Base-by-base conservation (phyloP, 2,888 invertebrate species). In the Serripes groenlandicus region DNA sequence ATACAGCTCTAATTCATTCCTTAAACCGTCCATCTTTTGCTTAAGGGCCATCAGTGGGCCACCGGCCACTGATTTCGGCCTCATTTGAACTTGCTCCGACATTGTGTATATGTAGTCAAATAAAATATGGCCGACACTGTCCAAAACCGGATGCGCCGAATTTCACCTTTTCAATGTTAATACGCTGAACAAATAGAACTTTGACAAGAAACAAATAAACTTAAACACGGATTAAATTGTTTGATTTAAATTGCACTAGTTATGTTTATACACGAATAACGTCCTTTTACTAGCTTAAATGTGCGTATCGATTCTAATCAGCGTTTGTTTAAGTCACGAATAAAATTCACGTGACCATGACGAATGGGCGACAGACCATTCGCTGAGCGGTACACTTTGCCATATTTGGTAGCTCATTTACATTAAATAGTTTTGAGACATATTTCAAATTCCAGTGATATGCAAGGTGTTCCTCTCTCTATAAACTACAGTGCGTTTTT, bases 21-120 rank as follows among this genome's bases (percentile, higher is more conserved):
- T 98, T 93, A 99, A 98, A 96, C 98, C 98, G 93, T 98, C 97
- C 99, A 99, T 99, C 97, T 99, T 99, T 97, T 99, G 98, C 97
- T 99, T 99, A 94, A 99, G 96, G 94, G 98, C 98, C 96, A 99
- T 98, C 95, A 99, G 96, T 93, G 99, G 97, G n/a, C 37, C 69
- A n/a, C 26, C 49, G 15, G 15, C 32, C 30, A 9, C 1, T 4
- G 62, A 62, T 21, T 30, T 26, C 62, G 62, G 62, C 26, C 66
- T 28, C n/a, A 23, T 23, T n/a, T 37, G 34, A 5, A 64, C 37
- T 64, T 64, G 64, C 34, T 0, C 1, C 60, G 64, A 64, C 64
- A 64, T 64, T 64, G 3, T 34, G 64, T 64, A 11, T 66, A 74
- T 49, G 23, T n/a, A 0, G 58, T 66, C 32, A 28, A 70, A 11